These are phyloP conservation scores for Pogoniulus pusillus DNA, from an alignment of 2,797 vertebrate genomes.

Conservation along the genomic window DNA sequence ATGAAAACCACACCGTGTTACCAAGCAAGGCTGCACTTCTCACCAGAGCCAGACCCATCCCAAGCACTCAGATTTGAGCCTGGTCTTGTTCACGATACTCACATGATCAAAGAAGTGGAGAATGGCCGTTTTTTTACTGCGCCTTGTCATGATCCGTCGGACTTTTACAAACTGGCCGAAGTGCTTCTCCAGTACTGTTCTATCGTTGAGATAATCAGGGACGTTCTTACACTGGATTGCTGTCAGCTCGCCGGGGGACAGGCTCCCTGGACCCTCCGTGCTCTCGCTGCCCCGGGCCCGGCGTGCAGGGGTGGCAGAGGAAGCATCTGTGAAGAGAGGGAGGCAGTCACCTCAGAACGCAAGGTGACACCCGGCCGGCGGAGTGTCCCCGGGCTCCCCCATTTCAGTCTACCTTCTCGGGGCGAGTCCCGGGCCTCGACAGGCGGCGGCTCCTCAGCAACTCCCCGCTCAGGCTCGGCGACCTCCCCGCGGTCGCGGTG, in stretches of 20 bases:
- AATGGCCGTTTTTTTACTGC: conserved; percentile 80
- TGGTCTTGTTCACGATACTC: conserved; percentile 58
- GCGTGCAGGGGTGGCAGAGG: conserved; percentile 18
- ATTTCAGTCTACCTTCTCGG: neutral
- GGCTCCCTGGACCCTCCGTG: conserved; percentile 74
- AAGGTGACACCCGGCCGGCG: neutral
- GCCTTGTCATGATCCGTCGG: conserved; percentile 78
- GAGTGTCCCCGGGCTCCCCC: no score
- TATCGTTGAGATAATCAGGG: conserved; percentile 82
- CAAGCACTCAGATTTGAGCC: neutral
- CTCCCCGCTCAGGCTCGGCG: neutral
- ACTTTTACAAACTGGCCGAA: conserved; percentile 87
- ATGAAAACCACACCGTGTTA: accelerated
- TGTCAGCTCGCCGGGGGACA: conserved; percentile 76
- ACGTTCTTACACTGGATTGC: conserved; percentile 85
- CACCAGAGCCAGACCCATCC: no score
- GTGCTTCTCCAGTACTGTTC: conserved; percentile 81
- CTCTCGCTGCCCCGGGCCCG: conserved; percentile 76
- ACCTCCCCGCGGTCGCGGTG: neutral
- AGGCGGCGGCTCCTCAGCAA: neutral
- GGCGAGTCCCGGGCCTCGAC: neutral
- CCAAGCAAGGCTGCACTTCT: neutral
- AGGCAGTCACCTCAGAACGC: neutral
- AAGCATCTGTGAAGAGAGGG: conserved; percentile 16
- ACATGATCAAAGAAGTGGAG: conserved; percentile 91